These are phyloP conservation scores for Nothobranchius kuhntae DNA, from an alignment of 2,113 vertebrate genomes.

Conservation along the genomic window DNA sequence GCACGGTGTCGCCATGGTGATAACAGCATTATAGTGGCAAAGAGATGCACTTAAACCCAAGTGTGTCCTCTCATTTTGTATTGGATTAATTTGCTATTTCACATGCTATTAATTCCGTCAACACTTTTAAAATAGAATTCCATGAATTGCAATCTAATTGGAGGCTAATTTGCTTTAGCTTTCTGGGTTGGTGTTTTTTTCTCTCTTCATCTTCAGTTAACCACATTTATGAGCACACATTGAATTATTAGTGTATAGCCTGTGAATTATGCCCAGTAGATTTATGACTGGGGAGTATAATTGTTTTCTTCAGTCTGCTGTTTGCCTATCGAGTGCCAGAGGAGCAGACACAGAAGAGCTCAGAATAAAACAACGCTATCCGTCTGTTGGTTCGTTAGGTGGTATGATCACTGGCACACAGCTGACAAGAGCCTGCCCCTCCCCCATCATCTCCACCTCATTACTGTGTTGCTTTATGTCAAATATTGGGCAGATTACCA, in stretches of 20 bases:
- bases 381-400: constrained; percentile 42
- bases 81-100: constrained; percentile 78
- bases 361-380: constrained; percentile 59
- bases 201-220: constrained; percentile 61
- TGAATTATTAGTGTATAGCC: constrained; percentile 75
- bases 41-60: constrained; percentile 53
- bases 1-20: constrained; percentile 54
- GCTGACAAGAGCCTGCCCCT: constrained; percentile 43
- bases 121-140: constrained; percentile 73
- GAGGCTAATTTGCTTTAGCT: constrained; percentile 73
- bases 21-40: constrained; percentile 60
- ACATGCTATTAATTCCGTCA: constrained; percentile 79
- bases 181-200: constrained; percentile 13
- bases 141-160: constrained; percentile 78
- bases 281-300: constrained; percentile 71
- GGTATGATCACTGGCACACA: constrained; percentile 48
- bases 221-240: constrained; percentile 75
- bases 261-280: constrained; percentile 68
- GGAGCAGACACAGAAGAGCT: constrained; percentile 39
- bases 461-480: constrained; percentile 39
- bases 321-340: constrained; percentile 48
- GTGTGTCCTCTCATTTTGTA: constrained; percentile 46
- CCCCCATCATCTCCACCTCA: constrained; percentile 23
- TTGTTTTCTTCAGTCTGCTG: constrained; percentile 57
- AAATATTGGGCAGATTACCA: constrained; percentile 57